These are phyloP conservation scores for Danio jaintianensis DNA, from an alignment of 2,797 vertebrate genomes.

Conservation along the genomic window DNA sequence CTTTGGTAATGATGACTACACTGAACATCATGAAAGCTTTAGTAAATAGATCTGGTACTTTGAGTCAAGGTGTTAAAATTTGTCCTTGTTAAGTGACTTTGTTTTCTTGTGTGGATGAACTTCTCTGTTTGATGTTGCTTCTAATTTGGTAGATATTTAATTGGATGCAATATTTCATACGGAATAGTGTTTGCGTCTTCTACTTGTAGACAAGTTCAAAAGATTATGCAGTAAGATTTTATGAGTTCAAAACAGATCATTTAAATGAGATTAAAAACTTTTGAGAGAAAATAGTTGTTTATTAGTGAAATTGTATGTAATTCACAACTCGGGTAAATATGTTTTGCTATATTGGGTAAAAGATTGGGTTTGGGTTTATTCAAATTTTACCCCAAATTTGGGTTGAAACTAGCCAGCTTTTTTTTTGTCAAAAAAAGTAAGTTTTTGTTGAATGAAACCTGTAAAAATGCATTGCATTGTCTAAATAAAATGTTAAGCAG, in stretches of 20 bases:
- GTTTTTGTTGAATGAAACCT: no score
- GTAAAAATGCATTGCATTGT: no score
- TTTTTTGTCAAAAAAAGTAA: no score
- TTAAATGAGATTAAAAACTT: no score
- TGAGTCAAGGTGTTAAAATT: slow-evolving; percentile 35
- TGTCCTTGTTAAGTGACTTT: slow-evolving; percentile 16
- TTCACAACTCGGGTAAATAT: no score
- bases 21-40: slow-evolving; percentile 2
- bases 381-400: no score
- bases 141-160: background rate
- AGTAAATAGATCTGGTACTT: slow-evolving; percentile 29
- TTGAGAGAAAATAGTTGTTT: no score
- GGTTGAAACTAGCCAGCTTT: no score
- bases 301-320: no score
- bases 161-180: background rate
- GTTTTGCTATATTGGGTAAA: no score
- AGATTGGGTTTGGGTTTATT: no score
- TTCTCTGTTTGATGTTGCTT: background rate
- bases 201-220: background rate
- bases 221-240: background rate
- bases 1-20: slow-evolving; percentile 14
- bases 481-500: no score
- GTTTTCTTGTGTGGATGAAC: background rate
- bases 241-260: background rate
- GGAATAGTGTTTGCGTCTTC: background rate